Conservation (phyloP, 2,113 vertebrate species). For the Pampusana beccarii region DNA sequence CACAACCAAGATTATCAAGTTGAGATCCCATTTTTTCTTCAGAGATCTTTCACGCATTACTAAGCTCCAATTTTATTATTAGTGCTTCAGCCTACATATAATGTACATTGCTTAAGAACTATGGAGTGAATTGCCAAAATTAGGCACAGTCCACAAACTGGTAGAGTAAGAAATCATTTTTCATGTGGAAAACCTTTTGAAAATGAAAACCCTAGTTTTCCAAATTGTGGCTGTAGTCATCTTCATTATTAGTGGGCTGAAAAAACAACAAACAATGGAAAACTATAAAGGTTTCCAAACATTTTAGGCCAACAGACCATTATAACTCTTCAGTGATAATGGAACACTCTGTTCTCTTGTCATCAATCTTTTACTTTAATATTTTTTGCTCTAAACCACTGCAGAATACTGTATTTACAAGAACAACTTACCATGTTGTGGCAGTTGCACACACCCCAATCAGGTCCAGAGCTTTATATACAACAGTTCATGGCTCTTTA, state of each 20-base stretch:
- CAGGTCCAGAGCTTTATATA: too few relatives aligned
- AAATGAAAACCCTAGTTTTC: background rate
- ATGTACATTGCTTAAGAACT: background rate
- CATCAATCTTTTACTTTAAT: background rate
- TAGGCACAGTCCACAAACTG: background rate
- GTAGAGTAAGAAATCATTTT: background rate
- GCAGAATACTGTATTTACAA: background rate
- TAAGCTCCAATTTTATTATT: background rate
- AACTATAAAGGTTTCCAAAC: background rate
- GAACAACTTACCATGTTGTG: too few relatives aligned
- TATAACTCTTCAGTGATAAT: background rate
- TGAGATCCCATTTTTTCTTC: background rate
- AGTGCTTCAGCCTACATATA: background rate
- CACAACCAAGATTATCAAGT: background rate
- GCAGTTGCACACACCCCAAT: too few relatives aligned
- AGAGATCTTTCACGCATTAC: too few relatives aligned
- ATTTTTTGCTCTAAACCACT: background rate
- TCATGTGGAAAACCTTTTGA: background rate
- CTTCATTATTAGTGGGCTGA: background rate
- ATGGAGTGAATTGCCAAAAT: background rate
- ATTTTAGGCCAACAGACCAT: background rate
- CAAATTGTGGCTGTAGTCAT: background rate
- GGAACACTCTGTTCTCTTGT: background rate
- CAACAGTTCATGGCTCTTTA: too few relatives aligned
- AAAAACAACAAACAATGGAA: background rate